Evolutionary conservation across 2,113 vertebrate species (phyloP).

Genomic region (Odontophorus gujanensis): DNA sequence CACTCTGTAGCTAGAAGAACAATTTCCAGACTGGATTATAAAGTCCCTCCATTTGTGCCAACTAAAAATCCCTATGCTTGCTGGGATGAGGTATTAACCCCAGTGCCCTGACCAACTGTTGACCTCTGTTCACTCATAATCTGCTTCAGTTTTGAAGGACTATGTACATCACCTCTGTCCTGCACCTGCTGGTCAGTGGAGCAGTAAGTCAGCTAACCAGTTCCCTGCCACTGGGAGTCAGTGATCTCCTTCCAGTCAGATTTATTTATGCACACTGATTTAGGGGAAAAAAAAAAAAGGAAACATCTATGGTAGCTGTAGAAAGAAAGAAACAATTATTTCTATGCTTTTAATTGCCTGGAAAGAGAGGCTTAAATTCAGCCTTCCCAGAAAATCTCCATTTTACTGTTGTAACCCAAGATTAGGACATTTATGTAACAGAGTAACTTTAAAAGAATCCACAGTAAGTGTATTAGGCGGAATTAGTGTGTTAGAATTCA

Average conservation of each 20-base stretch:
- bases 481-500: constrained; percentile 59
- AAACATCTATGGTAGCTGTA: background rate
- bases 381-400: background rate
- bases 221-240: background rate
- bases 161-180: background rate
- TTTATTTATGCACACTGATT: background rate
- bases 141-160: background rate
- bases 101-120: constrained; percentile 16
- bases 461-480: constrained; percentile 42
- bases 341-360: background rate
- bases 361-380: background rate
- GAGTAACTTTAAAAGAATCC: background rate
- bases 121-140: constrained; percentile 13
- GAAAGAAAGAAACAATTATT: background rate
- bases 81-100: constrained; percentile 35
- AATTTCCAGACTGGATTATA: background rate
- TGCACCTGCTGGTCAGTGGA: constrained; percentile 23
- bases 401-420: constrained; percentile 38
- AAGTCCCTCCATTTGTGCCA: constrained; percentile 1
- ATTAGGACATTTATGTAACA: constrained; percentile 50
- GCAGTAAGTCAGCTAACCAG: background rate
- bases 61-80: background rate
- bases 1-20: constrained; percentile 18
- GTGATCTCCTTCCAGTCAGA: background rate
- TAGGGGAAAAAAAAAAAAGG: background rate